A percentile compares a stretch with the other conserved stretches of the same genome.
Conservation (phyloP, 2,113 vertebrate species). For the Microtus richardsoni region DNA sequence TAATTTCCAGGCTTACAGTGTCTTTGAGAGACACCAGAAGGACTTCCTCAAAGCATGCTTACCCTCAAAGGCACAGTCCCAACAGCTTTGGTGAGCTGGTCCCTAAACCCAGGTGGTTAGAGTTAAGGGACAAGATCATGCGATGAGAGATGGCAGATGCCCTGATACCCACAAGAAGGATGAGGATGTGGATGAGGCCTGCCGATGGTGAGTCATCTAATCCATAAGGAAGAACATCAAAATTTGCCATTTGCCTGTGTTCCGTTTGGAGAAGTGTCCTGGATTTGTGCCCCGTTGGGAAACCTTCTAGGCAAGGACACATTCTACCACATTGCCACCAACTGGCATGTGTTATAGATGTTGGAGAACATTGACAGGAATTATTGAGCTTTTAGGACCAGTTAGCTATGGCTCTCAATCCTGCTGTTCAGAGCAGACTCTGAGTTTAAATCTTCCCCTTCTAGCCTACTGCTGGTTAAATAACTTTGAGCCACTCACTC, state of each 20-base stretch:
- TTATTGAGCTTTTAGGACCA: not conserved
- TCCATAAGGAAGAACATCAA: not conserved
- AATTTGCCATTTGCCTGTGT: not conserved
- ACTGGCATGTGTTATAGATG: accelerated
- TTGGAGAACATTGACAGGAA: not conserved
- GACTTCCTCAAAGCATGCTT: not conserved
- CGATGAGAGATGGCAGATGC: not conserved
- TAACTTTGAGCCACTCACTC: not conserved
- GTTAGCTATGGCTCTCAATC: not conserved
- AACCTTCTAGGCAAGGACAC: not conserved
- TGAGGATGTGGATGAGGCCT: not conserved
- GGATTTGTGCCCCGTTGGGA: not conserved
- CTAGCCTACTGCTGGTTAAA: not conserved
- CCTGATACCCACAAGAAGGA: not conserved
- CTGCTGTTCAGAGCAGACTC: not conserved
- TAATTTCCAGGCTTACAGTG: not conserved
- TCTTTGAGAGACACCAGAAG: not conserved
- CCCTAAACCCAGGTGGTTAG: not conserved
- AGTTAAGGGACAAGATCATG: not conserved
- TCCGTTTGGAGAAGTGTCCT: not conserved
- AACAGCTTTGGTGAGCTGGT: not conserved
- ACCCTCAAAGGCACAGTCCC: not conserved
- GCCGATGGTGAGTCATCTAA: not conserved
- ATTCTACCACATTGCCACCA: not conserved
- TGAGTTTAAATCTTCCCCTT: not conserved